Evolutionary conservation across 2,113 vertebrate species (phyloP).

Genomic region (Pan troglodytes): DNA sequence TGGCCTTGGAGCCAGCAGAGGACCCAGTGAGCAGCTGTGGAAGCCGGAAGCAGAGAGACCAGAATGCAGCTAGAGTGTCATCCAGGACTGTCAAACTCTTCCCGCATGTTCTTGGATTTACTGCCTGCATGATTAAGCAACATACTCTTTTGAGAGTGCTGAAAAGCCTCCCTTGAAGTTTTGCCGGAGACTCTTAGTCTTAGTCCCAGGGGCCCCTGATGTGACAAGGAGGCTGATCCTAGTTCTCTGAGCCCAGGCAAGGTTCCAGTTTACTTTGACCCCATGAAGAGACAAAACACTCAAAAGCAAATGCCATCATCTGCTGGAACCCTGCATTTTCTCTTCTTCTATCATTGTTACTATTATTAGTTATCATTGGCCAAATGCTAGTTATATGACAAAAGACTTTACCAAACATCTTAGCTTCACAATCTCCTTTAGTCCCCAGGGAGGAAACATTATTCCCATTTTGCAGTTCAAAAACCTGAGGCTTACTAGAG

Average conservation of each 20-base stretch:
- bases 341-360: background rate
- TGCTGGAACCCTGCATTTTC: background rate
- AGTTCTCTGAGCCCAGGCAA: background rate
- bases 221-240: background rate
- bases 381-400: fast-evolving
- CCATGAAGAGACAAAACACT: background rate
- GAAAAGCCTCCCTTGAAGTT: background rate
- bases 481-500: background rate
- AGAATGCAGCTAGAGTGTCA: fast-evolving
- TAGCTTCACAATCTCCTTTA: background rate
- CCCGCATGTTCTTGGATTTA: background rate
- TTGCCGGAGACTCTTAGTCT: background rate
- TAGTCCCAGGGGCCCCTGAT: background rate
- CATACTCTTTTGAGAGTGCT: background rate
- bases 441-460: background rate
- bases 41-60: background rate
- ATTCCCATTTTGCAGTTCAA: background rate
- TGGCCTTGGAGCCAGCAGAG: too few relatives aligned
- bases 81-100: background rate
- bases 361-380: too few relatives aligned
- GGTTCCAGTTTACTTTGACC: too few relatives aligned
- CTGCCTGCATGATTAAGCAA: fast-evolving
- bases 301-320: background rate
- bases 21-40: too few relatives aligned
- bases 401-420: background rate